Conservation (phyloP, 1,140 invertebrate genomes). For the Propsilocerus akamusi region DNA sequence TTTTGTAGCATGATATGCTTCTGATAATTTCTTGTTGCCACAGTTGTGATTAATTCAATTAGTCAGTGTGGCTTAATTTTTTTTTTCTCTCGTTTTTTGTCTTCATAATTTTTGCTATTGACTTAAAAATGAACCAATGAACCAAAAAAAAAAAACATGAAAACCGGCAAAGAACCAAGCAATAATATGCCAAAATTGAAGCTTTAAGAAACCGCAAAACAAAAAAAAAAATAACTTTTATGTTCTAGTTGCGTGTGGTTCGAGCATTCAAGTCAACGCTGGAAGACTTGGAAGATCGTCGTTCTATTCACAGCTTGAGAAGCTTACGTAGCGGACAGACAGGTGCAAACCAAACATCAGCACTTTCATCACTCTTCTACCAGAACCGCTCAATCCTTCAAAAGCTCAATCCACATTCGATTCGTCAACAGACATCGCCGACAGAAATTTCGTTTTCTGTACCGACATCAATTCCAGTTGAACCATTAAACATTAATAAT, state of each 20-base stretch:
- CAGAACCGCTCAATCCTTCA: conserved; percentile 5
- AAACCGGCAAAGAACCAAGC: not conserved
- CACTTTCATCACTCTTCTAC: conserved; percentile 7
- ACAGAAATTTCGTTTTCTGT: not conserved
- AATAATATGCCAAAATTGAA: not conserved
- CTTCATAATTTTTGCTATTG: not conserved
- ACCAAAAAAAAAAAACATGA: not conserved
- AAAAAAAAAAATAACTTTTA: conserved; percentile 25
- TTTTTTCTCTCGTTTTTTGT: conserved; percentile 2
- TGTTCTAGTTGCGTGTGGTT: conserved; percentile 98
- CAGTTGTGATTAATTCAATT: too few relatives aligned
- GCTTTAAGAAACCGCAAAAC: too few relatives aligned
- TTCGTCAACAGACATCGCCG: conserved; percentile 5
- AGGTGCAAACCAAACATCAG: conserved; percentile 2
- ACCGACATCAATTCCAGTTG: not conserved
- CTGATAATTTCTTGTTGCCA: too few relatives aligned
- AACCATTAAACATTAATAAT: not conserved
- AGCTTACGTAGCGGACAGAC: conserved; percentile 87
- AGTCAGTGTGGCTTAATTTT: too few relatives aligned
- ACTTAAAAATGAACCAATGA: not conserved
- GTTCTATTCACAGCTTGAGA: conserved; percentile 93
- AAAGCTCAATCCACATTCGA: too few relatives aligned
- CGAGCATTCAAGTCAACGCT: conserved; percentile 98
- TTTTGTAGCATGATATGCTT: too few relatives aligned
- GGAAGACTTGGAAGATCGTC: conserved; percentile 98